Conservation (phyloP, 2,888 invertebrate genomes). For the Belgica antarctica region DNA sequence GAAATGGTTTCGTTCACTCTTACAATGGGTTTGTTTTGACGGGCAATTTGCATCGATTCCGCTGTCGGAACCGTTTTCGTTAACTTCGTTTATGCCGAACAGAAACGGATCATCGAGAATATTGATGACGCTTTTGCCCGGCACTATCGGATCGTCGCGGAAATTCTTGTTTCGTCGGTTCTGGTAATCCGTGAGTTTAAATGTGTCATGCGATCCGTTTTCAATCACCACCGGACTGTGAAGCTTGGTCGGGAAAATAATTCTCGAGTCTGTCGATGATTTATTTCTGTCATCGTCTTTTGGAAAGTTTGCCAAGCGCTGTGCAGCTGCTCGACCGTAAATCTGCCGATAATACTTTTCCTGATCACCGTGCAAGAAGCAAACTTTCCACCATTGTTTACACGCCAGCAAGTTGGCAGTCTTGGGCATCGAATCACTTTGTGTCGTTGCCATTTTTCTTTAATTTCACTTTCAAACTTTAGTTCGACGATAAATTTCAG, state of each 20-base stretch:
- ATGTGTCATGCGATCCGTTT: conserved; percentile 30
- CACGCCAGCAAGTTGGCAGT: conserved; percentile 76
- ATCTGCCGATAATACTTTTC: conserved; percentile 81
- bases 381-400: conserved; percentile 87
- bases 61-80: conserved; percentile 41
- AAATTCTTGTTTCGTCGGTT: conserved; percentile 16
- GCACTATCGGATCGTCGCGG: conserved; percentile 35
- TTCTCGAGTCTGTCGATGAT: conserved; percentile 36
- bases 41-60: conserved; percentile 40
- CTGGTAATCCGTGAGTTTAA: conserved; percentile 31
- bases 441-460: conserved; percentile 51
- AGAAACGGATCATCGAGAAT: conserved; percentile 43
- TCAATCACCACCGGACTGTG: conserved; percentile 43
- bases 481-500: neutral
- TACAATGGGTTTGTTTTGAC: neutral
- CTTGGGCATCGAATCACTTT: conserved; percentile 54
- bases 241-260: conserved; percentile 41
- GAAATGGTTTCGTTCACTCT: conserved; percentile 6
- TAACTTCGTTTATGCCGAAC: conserved; percentile 42
- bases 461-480: conserved; percentile 24
- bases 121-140: conserved; percentile 36
- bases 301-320: conserved; percentile 56
- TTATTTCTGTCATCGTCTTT: conserved; percentile 35
- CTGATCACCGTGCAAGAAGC: conserved; percentile 82
- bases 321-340: conserved; percentile 62